Evolutionary conservation across 2,797 vertebrate species (phyloP).

Genomic region (Channallabes apus): DNA sequence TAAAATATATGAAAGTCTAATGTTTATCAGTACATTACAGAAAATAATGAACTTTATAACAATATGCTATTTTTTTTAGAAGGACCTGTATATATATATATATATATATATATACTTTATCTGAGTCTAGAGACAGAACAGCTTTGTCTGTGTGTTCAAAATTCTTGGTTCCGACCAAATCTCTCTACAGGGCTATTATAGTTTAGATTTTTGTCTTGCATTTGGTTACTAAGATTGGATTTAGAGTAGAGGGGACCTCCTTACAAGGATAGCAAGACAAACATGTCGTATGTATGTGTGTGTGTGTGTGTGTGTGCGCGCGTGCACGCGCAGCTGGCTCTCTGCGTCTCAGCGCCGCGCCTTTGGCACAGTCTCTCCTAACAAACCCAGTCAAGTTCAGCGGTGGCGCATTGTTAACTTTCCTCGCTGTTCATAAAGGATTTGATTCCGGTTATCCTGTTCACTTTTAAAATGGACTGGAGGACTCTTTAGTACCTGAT

Average conservation of each 20-base stretch:
- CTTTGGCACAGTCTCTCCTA: not conserved
- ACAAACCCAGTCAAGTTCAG: slow-evolving; percentile 1
- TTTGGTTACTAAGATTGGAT: not conserved
- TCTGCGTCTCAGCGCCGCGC: slow-evolving; percentile 18
- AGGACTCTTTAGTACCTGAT: slow-evolving; percentile 50
- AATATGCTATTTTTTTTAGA: too few relatives aligned
- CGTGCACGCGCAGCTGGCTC: slow-evolving; percentile 12
- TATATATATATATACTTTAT: not conserved
- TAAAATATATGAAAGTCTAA: too few relatives aligned
- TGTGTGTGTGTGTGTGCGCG: not conserved
- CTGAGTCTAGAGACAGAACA: not conserved
- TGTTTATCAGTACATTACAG: too few relatives aligned
- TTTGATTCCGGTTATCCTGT: slow-evolving; percentile 33
- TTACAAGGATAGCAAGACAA: not conserved
- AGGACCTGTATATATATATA: too few relatives aligned
- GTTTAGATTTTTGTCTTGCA: not conserved
- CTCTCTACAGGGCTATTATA: not conserved
- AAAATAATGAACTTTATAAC: too few relatives aligned
- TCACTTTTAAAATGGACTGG: slow-evolving; percentile 46
- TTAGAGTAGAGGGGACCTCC: not conserved
- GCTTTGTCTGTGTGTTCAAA: not conserved
- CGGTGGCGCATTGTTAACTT: slow-evolving; percentile 14
- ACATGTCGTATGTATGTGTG: not conserved
- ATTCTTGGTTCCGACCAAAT: too few relatives aligned
- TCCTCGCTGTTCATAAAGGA: slow-evolving; percentile 3